Conservation (phyloP, 2,888 invertebrate genomes). For the Machimus atricapillus region DNA sequence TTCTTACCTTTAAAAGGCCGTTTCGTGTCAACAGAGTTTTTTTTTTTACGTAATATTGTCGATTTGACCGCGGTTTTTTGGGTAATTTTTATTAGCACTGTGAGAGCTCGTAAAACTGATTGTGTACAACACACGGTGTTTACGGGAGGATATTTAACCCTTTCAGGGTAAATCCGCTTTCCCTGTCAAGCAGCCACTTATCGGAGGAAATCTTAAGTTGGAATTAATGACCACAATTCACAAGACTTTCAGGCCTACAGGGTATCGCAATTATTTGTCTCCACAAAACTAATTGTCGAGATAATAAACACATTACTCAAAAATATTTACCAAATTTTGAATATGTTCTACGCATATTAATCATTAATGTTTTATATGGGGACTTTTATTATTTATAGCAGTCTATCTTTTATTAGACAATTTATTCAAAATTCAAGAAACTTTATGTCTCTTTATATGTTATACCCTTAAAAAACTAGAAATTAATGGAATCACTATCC, state of each 20-base stretch:
- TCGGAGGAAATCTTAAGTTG: conserved; percentile 18
- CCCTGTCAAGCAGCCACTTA: conserved; percentile 8
- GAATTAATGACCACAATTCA: conserved; percentile 1
- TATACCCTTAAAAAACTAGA: no score
- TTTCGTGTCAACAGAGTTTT: conserved; percentile 41
- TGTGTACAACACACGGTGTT: conserved; percentile 33
- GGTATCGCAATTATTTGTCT: background rate
- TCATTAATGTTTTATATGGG: no score
- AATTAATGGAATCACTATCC: no score
- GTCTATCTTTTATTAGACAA: no score
- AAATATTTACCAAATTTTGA: background rate
- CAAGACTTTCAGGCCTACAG: background rate
- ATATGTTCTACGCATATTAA: no score
- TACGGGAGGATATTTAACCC: conserved; percentile 33
- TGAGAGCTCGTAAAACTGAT: conserved; percentile 32
- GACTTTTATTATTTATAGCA: no score
- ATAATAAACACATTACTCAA: background rate
- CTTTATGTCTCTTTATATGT: no score
- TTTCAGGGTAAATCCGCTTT: background rate
- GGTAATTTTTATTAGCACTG: background rate
- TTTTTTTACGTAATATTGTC: background rate
- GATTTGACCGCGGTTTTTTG: conserved; percentile 2
- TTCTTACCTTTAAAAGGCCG: conserved; percentile 24
- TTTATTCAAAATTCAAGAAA: no score
- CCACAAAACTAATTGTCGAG: background rate